Conservation (phyloP, 2,113 vertebrate genomes). For the Hystrix cristata region DNA sequence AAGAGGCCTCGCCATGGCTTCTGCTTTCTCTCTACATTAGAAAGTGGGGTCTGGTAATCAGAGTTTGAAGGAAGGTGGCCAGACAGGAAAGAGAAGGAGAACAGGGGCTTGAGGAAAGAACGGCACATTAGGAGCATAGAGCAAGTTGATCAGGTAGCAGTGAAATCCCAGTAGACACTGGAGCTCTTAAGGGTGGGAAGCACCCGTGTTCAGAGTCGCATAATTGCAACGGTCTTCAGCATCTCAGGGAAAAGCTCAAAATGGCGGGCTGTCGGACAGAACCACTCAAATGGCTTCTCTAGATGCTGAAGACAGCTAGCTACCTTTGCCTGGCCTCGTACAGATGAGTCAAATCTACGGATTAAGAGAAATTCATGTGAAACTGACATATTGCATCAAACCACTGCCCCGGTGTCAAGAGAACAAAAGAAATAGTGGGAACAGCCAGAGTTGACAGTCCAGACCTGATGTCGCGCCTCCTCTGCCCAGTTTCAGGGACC, state of each 20-base stretch:
- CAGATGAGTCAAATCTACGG: neutral
- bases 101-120: neutral
- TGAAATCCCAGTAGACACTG: rapidly evolving
- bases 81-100: neutral
- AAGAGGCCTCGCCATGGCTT: neutral
- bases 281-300: neutral
- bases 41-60: neutral
- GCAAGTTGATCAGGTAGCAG: neutral
- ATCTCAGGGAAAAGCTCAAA: too few species aligned
- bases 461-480: neutral
- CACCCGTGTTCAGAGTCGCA: neutral
- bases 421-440: neutral
- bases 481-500: rapidly evolving
- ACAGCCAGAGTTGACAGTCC: neutral
- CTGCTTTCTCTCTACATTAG: neutral
- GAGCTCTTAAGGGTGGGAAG: neutral
- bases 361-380: neutral
- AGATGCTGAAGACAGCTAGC: neutral
- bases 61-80: neutral
- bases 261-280: rapidly evolving
- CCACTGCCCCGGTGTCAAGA: neutral
- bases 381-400: neutral
- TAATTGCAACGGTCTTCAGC: neutral
- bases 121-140: neutral
- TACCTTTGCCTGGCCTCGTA: neutral